phyloP scores from a whole-genome alignment of 1,140 invertebrate genomes.

The Cryptotermes secundus region DNA sequence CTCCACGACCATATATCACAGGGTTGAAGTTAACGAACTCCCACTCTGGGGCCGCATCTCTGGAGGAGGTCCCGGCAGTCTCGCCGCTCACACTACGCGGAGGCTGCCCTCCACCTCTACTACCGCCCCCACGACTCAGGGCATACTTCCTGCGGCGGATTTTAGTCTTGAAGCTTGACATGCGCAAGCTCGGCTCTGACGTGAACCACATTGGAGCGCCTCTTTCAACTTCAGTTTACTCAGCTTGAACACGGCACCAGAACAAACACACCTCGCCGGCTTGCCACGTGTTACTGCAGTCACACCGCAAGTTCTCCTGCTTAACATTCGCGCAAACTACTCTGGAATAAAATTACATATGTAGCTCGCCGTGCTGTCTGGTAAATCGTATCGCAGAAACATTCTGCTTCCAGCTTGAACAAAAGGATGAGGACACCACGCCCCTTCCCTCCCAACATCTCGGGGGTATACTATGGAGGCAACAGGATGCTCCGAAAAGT shows the following conservation, averaged over 20 bases:
- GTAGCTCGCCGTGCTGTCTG: no score
- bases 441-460: no score
- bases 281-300: no score
- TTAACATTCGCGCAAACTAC: no score
- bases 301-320: no score
- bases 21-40: constrained; percentile 51
- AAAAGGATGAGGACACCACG: no score
- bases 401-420: no score
- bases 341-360: no score
- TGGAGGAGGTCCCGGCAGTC: constrained; percentile 1
- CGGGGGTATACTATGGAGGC: no score
- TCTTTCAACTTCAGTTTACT: no score
- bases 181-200: constrained; percentile 41
- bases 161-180: constrained; percentile 49
- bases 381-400: no score
- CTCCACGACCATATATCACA: constrained; percentile 40
- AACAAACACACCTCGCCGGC: not conserved
- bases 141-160: constrained; percentile 47
- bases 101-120: not conserved
- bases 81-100: constrained; percentile 21
- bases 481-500: no score
- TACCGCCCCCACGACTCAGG: constrained; percentile 35
- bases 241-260: not conserved
- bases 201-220: constrained; percentile 44
- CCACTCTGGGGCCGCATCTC: constrained; percentile 41